phyloP scores from a whole-genome alignment of 2,797 vertebrate species.

The Spinibarbus caldwelli region DNA sequence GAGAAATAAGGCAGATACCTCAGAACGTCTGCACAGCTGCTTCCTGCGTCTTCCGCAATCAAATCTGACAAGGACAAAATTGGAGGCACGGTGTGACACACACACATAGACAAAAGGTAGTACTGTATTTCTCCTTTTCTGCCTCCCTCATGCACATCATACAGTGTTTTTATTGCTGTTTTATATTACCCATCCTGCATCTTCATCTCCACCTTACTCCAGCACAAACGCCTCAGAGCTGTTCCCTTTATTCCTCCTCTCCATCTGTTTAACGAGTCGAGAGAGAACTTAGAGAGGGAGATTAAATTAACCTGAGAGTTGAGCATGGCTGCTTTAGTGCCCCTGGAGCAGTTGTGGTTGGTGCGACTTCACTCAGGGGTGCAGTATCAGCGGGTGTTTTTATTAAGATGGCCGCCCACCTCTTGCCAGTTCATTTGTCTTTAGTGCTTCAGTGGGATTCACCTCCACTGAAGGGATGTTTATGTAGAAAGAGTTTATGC shows the following conservation, averaged over 20 bases:
- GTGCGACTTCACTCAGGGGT: slow-evolving; percentile 46
- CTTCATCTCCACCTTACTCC: slow-evolving; percentile 49
- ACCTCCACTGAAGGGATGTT: slow-evolving; percentile 35
- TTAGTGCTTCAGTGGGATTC: slow-evolving; percentile 44
- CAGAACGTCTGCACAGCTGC: slow-evolving; percentile 12
- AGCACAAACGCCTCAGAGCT: slow-evolving; percentile 53
- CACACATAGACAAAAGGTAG: slow-evolving; percentile 4
- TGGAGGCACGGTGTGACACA: neutral
- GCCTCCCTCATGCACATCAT: slow-evolving; percentile 48
- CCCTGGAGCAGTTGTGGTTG: slow-evolving; percentile 47
- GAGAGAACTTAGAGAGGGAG: slow-evolving; percentile 52
- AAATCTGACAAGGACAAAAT: neutral
- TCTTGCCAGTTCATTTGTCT: slow-evolving; percentile 56
- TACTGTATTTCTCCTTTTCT: slow-evolving; percentile 45
- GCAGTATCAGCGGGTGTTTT: slow-evolving; percentile 48
- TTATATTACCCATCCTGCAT: slow-evolving; percentile 55
- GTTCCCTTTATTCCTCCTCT: slow-evolving; percentile 51
- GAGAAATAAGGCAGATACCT: slow-evolving; percentile 66
- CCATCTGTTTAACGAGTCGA: slow-evolving; percentile 57
- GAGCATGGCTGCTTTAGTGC: slow-evolving; percentile 55
- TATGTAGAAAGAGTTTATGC: slow-evolving; percentile 32
- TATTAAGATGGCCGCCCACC: slow-evolving; percentile 57
- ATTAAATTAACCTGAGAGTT: slow-evolving; percentile 59
- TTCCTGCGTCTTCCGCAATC: slow-evolving; percentile 4
- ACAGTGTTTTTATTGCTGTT: slow-evolving; percentile 48